Conservation (phyloP, 2,888 invertebrate species). For the Rhodophaea formosa region DNA sequence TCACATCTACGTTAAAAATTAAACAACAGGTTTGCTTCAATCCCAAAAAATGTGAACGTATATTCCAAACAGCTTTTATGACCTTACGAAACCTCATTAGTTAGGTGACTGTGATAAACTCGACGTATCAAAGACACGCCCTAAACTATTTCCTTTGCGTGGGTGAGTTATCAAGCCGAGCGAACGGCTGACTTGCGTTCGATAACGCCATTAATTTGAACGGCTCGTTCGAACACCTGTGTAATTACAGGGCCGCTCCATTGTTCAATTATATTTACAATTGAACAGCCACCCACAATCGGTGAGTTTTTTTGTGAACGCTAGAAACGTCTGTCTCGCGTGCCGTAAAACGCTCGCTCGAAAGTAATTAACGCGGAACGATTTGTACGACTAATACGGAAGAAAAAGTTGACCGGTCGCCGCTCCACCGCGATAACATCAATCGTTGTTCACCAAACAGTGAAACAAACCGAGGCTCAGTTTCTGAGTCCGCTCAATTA, state of each 20-base stretch:
- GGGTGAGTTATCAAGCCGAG: constrained; percentile 26
- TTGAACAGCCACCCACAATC: constrained; percentile 47
- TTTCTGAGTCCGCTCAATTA: constrained; percentile 45
- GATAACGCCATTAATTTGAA: constrained; percentile 53
- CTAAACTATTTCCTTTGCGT: constrained; percentile 30
- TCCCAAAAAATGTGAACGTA: neutral
- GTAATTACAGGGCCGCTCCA: constrained; percentile 48
- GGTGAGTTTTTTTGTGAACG: constrained; percentile 44
- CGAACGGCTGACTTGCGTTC: constrained; percentile 37
- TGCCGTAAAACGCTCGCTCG: constrained; percentile 48
- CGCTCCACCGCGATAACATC: constrained; percentile 48
- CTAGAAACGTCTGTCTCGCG: constrained; percentile 52
- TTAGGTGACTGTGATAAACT: constrained; percentile 10
- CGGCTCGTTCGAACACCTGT: constrained; percentile 43
- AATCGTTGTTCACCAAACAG: constrained; percentile 39
- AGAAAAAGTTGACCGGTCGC: constrained; percentile 47
- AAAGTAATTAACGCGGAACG: constrained; percentile 58
- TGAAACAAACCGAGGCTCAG: constrained; percentile 31
- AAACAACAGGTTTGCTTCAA: constrained; percentile 1
- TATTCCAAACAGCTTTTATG: neutral
- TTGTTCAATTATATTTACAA: constrained; percentile 59
- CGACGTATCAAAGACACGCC: constrained; percentile 18
- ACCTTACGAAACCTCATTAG: constrained; percentile 5
- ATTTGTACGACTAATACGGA: constrained; percentile 52
- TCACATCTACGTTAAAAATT: constrained; percentile 7